A percentile compares a stretch with the other conserved stretches of the same genome.
Evolutionary conservation across 2,888 invertebrate genomes (phyloP).

Genomic region (Allolobophora icterica): DNA sequence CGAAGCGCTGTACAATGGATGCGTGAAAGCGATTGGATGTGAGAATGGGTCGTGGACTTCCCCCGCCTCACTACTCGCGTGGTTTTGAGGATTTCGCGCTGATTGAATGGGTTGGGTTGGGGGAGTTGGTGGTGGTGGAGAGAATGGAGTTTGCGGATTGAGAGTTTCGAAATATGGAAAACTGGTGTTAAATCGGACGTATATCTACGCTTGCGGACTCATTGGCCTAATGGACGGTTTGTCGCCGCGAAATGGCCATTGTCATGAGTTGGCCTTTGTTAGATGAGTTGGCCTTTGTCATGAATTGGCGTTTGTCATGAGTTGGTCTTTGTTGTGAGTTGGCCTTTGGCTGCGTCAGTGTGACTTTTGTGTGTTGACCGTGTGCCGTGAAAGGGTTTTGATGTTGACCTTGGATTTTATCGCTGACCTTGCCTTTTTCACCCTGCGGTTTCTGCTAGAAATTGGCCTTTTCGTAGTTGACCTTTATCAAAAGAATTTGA

Average conservation of each 20-base stretch:
- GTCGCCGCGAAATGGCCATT: background rate
- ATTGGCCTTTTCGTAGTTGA: too few species aligned
- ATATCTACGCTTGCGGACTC: background rate
- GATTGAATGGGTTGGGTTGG: background rate
- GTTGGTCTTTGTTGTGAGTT: too few species aligned
- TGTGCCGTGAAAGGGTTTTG: background rate
- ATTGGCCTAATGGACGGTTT: background rate
- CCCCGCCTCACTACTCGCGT: background rate
- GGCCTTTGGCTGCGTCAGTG: too few species aligned
- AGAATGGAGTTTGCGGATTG: background rate
- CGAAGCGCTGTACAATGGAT: background rate
- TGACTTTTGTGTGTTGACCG: too few species aligned
- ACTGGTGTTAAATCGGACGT: background rate
- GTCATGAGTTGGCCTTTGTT: background rate
- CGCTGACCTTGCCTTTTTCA: too few species aligned
- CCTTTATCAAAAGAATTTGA: too few species aligned
- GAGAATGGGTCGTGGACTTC: background rate
- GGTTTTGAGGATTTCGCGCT: background rate
- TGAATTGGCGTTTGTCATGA: background rate
- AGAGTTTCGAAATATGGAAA: background rate
- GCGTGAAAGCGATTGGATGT: constrained; percentile 10
- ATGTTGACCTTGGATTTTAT: background rate
- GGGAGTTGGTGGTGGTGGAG: background rate
- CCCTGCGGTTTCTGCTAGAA: too few species aligned
- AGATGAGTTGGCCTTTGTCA: background rate